These are phyloP conservation scores for Pteropus rufus DNA, from an alignment of 2,797 vertebrate genomes.

Conservation along the genomic window DNA sequence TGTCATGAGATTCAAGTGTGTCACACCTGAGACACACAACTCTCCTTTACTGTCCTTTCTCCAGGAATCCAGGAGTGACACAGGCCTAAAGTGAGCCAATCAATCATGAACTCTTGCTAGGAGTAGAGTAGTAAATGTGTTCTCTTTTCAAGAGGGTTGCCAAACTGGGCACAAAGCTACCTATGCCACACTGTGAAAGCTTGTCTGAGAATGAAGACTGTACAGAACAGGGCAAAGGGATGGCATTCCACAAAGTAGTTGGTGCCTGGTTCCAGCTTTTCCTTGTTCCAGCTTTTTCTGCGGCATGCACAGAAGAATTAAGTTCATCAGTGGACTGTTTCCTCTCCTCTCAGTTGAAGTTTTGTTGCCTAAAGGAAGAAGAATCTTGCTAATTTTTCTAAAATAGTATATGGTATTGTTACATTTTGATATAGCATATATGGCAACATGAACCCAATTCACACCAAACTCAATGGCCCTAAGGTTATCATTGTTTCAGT, in stretches of 20 bases:
- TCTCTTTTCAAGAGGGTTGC: neutral
- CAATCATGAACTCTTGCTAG: neutral
- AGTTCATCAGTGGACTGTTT: neutral
- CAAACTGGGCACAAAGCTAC: neutral
- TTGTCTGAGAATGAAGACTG: neutral
- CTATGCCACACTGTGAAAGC: neutral
- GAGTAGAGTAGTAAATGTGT: neutral
- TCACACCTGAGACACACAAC: neutral
- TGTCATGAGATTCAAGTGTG: neutral
- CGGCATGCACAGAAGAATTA: neutral
- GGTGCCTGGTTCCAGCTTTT: neutral
- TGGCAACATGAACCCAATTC: constrained; percentile 12
- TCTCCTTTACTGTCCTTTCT: neutral
- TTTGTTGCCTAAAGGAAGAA: neutral
- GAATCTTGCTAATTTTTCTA: neutral
- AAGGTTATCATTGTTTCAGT: neutral
- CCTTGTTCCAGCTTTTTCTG: neutral
- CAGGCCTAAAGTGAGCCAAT: neutral
- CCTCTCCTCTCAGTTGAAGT: neutral
- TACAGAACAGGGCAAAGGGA: neutral
- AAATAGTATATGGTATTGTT: neutral
- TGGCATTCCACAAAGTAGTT: fast-evolving
- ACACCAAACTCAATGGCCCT: neutral
- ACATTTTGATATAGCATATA: neutral
- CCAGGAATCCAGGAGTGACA: neutral